A percentile compares a stretch with the other conserved stretches of the same genome.
Evolutionary conservation across 2,797 vertebrate genomes (phyloP).

Genomic region (Amazonetta brasiliensis): DNA sequence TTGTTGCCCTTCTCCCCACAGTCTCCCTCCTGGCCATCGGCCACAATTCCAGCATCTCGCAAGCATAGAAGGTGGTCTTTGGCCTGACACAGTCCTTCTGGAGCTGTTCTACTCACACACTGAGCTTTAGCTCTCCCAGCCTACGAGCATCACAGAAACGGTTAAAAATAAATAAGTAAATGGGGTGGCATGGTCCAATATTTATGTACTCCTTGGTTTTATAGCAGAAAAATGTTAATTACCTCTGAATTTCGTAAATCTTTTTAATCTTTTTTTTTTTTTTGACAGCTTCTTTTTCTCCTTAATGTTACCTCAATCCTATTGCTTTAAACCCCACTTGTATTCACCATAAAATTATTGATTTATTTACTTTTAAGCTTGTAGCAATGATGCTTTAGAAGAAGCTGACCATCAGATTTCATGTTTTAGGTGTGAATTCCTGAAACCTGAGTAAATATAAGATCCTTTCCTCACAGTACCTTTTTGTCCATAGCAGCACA

Average conservation of each 20-base stretch:
- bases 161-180: background rate
- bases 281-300: background rate
- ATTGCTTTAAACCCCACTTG: background rate
- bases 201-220: background rate
- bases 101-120: background rate
- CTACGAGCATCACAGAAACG: background rate
- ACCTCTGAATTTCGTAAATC: background rate
- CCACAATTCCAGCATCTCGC: background rate
- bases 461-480: background rate
- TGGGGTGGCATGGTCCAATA: no score
- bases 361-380: conserved; percentile 8
- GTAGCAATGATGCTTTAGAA: background rate
- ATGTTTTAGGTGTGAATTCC: conserved; percentile 1
- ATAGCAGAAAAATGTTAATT: background rate
- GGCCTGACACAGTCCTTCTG: fast-evolving
- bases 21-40: background rate
- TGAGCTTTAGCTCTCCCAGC: background rate
- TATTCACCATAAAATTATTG: background rate
- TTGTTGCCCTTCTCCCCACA: background rate
- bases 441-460: conserved; percentile 26
- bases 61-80: fast-evolving
- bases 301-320: background rate
- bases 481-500: background rate
- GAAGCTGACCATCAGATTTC: background rate
- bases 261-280: background rate